Evolutionary conservation across 2,888 invertebrate genomes (phyloP).

Genomic region (Drosophila recens): DNA sequence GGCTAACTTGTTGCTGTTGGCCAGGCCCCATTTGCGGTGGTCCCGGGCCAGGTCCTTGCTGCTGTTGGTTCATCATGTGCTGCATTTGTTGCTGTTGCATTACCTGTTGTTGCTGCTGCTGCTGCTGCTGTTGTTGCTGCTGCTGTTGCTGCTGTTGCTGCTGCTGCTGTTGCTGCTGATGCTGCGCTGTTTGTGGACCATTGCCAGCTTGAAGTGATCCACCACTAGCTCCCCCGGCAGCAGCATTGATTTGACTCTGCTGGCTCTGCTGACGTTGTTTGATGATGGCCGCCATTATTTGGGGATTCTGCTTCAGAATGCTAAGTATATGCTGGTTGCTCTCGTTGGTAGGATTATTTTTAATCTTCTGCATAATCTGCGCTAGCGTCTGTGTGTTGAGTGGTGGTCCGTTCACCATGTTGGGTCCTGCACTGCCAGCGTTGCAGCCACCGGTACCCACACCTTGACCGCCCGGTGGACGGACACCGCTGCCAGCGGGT

Average conservation of each 20-base stretch:
- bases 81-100: constrained; percentile 88
- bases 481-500: constrained; percentile 73
- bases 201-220: constrained; percentile 75
- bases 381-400: constrained; percentile 89
- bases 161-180: constrained; percentile 69
- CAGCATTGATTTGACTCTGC: constrained; percentile 85
- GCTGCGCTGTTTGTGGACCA: constrained; percentile 78
- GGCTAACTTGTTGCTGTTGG: constrained; percentile 70
- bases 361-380: constrained; percentile 95
- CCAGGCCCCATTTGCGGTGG: constrained; percentile 83
- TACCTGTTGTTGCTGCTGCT: constrained; percentile 83
- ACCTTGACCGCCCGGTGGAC: constrained; percentile 85
- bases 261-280: constrained; percentile 93
- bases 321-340: constrained; percentile 96
- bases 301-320: constrained; percentile 96
- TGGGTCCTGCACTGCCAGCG: constrained; percentile 68
- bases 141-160: constrained; percentile 71
- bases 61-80: constrained; percentile 83
- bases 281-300: constrained; percentile 97
- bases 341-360: constrained; percentile 95
- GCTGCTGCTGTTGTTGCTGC: constrained; percentile 87
- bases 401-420: constrained; percentile 80
- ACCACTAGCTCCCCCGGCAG: constrained; percentile 65
- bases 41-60: constrained; percentile 82
- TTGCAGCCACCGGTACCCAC: constrained; percentile 48